Base-by-base conservation (phyloP, 37 sponge, comb jelly and placozoan genomes). In the Spongilla lacustris region DNA sequence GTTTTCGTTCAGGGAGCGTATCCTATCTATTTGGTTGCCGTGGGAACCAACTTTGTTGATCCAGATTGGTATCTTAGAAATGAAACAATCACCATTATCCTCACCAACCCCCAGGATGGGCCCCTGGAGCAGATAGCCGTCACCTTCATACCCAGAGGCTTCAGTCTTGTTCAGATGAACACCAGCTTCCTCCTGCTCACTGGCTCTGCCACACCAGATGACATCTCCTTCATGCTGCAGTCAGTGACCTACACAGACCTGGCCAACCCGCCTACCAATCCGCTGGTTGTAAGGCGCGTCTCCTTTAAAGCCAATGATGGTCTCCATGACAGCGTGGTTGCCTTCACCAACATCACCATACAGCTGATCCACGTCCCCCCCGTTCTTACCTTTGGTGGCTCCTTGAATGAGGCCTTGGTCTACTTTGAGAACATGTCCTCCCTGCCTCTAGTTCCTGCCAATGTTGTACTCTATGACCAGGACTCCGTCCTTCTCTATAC, bases 291-390 rank as follows among this genome's bases (percentile, higher is more conserved):
- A 12, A 67, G 94, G 71, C 13, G 67, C 13, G 67, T 94, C 14
- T 29, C 41, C 23, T 91, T 94, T 50, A 66, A 50, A 19, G 91
- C 41, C 73, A 83, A 73, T 68, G 94, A 94, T 84, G 91, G 91
- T 11, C 21, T 25, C 2, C n/a, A 80, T 4, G 14, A 31, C 6
- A 94, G 91, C 32, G 49, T 33, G 24, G 76, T 84, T 14, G 83
- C 81, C 27, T 24, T 36, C 5, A 33, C 87, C 32, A 49, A 76
- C 28, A 66, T 94, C 0, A 78, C 67, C 4, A 87, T 94, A 33
- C 70, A 38, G 23, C 79, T 36, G 4, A 66, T 88, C 4, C 91
- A 94, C 37, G 95, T 91, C 50, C 87, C 89, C 28, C 95, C 95
- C 29, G 69, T 78, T 0, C 70, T 94, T 12, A 34, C 48, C 0